These are phyloP conservation scores for Sialis lutaria DNA, from an alignment of 2,888 invertebrate species.

Conservation along the genomic window DNA sequence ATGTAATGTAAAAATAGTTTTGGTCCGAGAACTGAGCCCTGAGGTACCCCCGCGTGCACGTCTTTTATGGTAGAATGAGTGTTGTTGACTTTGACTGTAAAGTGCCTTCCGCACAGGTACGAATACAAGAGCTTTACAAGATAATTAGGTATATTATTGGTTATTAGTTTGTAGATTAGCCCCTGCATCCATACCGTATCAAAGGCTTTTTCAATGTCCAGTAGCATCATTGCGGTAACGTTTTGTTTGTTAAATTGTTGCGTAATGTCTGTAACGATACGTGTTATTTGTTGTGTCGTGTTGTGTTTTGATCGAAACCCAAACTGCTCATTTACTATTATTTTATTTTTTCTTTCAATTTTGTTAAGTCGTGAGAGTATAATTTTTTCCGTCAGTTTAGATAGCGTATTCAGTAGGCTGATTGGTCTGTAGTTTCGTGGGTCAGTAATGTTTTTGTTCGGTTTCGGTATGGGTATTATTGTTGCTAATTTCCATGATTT, in stretches of 20 bases:
- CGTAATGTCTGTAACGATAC: constrained; percentile 14
- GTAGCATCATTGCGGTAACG: constrained; percentile 13
- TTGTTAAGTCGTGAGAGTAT: constrained; percentile 9
- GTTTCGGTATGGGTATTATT: constrained; percentile 11
- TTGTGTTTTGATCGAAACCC: constrained; percentile 16
- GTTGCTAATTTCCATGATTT: constrained; percentile 11
- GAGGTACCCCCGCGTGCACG: not conserved
- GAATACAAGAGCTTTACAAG: not conserved
- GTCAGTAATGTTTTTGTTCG: constrained; percentile 7
- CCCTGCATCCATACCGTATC: constrained; percentile 15
- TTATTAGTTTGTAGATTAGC: not conserved
- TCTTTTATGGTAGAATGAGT: not conserved
- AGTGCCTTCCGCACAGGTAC: not conserved
- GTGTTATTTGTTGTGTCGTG: constrained; percentile 15
- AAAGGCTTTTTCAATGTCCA: constrained; percentile 19
- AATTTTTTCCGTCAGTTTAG: constrained; percentile 13
- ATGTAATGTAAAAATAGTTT: constrained; percentile 8
- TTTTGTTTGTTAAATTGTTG: constrained; percentile 13
- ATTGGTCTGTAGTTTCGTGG: constrained; percentile 12
- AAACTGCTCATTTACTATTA: constrained; percentile 12
- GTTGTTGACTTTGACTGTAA: not conserved
- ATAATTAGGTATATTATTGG: not conserved
- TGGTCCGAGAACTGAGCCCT: constrained; percentile 7
- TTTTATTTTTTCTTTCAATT: constrained; percentile 9
- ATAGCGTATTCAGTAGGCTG: constrained; percentile 8